Evolutionary conservation across 2,888 invertebrate genomes (phyloP).

Genomic region (Brachycybe producta): DNA sequence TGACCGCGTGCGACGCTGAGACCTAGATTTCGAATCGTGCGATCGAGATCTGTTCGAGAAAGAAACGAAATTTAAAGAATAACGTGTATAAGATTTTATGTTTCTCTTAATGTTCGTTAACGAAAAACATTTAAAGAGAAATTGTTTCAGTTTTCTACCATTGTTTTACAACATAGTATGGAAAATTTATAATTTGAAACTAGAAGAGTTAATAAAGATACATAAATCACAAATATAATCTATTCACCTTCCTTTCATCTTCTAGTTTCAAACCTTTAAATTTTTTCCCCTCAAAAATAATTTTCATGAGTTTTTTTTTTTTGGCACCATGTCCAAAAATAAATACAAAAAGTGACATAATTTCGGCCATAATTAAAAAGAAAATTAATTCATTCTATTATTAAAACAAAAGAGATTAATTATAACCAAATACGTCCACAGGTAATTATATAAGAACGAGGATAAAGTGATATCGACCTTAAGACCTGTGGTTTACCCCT

Average conservation of each 20-base stretch:
- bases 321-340: too few relatives aligned
- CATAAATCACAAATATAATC: too few relatives aligned
- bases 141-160: too few relatives aligned
- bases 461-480: conserved; percentile 20
- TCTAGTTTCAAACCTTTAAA: too few relatives aligned
- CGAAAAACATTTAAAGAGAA: neutral
- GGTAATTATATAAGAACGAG: neutral
- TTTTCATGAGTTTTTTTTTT: too few relatives aligned
- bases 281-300: too few relatives aligned
- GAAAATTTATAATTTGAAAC: too few relatives aligned
- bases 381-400: too few relatives aligned
- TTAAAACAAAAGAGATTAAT: neutral
- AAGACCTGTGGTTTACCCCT: conserved; percentile 13
- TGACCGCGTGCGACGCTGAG: conserved; percentile 9
- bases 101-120: neutral
- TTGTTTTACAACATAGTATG: too few relatives aligned
- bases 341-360: conserved; percentile 5
- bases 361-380: neutral
- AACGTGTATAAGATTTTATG: conserved; percentile 1
- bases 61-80: conserved; percentile 1
- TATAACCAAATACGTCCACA: neutral
- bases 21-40: conserved; percentile 13
- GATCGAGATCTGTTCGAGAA: conserved; percentile 15
- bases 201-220: too few relatives aligned
- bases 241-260: too few relatives aligned